phyloP scores from a whole-genome alignment of 2,888 invertebrate species.

The Tinea trinotella region DNA sequence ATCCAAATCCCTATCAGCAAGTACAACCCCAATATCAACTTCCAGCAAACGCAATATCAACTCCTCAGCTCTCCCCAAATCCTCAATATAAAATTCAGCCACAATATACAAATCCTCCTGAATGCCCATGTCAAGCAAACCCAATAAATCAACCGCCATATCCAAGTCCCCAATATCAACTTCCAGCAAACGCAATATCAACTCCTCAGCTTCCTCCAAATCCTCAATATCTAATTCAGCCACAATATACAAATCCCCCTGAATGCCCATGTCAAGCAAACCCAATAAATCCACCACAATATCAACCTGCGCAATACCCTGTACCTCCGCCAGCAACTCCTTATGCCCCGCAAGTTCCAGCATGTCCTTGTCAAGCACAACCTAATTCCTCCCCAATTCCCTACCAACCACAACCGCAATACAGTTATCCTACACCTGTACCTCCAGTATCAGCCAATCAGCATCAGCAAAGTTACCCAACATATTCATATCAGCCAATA shows the following conservation, averaged over 20 bases:
- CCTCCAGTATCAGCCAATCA: conserved; percentile 16
- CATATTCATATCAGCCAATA: conserved; percentile 22
- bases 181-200: no score
- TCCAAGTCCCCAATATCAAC: no score
- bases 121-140: not conserved
- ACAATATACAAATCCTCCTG: no score
- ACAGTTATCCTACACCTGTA: not conserved
- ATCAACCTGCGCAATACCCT: conserved; percentile 21
- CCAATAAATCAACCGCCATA: not conserved
- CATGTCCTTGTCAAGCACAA: conserved; percentile 14
- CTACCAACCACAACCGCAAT: not conserved
- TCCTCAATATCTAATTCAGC: not conserved
- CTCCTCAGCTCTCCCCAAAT: no score
- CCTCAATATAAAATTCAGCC: no score
- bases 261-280: not conserved
- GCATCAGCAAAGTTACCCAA: conserved; percentile 19
- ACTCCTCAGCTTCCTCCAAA: not conserved
- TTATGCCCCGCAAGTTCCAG: conserved; percentile 22
- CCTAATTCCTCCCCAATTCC: no score
- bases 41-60: no score
- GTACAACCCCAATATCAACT: no score
- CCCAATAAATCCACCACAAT: conserved; percentile 12
- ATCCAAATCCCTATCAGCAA: no score
- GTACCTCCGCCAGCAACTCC: conserved; percentile 13
- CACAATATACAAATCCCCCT: no score